These are phyloP conservation scores for Cathartes aura DNA, from an alignment of 2,113 vertebrate species.

Conservation along the genomic window DNA sequence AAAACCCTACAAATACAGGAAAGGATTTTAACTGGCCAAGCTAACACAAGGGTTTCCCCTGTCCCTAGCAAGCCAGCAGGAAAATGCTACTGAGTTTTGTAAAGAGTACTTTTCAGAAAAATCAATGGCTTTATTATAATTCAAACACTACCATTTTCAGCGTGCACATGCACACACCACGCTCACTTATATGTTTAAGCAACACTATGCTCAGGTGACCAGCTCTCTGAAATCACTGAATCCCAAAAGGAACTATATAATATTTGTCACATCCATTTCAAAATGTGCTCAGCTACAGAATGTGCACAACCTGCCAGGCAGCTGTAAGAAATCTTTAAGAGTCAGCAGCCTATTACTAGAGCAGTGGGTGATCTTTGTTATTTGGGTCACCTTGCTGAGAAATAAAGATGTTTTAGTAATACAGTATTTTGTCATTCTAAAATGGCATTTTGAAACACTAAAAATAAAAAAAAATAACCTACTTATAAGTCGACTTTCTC, in stretches of 20 bases:
- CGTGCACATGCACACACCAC: accelerated
- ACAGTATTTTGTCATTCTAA: not conserved
- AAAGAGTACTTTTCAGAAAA: not conserved
- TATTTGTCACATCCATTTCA: not conserved
- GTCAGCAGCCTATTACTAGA: constrained; percentile 15
- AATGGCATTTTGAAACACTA: not conserved
- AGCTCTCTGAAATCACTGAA: not conserved
- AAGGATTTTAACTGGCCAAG: not conserved
- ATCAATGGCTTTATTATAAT: not conserved
- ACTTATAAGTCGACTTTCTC: not conserved
- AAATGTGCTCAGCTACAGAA: not conserved
- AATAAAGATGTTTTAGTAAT: not conserved
- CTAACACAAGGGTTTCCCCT: not conserved
- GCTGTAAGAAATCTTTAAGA: not conserved
- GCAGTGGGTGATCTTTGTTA: not conserved
- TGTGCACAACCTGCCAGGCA: not conserved
- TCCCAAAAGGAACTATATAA: not conserved
- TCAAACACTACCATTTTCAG: not conserved
- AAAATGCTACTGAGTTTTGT: not conserved
- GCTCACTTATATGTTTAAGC: not conserved
- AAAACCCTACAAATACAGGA: not conserved
- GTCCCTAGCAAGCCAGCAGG: not conserved
- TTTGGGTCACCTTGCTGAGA: constrained; percentile 15
- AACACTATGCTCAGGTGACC: not conserved
- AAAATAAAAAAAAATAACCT: not conserved